Evolutionary conservation across 2,113 vertebrate genomes (phyloP).

Genomic region (Podiceps cristatus): DNA sequence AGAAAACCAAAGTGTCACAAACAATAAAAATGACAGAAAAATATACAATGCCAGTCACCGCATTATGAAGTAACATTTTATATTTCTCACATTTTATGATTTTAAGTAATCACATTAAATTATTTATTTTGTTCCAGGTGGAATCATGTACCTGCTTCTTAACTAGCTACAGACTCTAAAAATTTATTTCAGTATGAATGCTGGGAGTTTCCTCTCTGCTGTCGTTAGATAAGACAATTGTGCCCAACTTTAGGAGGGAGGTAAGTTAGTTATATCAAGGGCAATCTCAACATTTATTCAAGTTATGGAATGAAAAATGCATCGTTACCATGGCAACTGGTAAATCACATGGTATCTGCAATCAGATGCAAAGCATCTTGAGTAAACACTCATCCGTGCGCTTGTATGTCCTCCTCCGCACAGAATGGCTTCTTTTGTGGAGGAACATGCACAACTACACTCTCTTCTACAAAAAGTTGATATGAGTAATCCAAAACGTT

Average conservation of each 20-base stretch:
- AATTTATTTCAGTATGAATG: neutral
- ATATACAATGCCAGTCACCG: neutral
- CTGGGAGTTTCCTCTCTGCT: neutral
- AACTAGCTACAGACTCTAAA: neutral
- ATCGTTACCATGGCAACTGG: constrained; percentile 60
- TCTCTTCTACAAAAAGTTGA: neutral
- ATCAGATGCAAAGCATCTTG: constrained; percentile 51
- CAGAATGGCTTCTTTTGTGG: neutral
- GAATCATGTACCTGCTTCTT: neutral
- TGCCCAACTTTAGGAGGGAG: constrained; percentile 26
- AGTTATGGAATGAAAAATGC: constrained; percentile 70
- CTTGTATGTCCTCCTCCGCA: constrained; percentile 22
- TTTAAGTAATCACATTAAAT: neutral
- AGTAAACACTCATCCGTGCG: constrained; percentile 47
- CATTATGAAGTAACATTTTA: neutral
- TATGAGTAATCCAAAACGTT: neutral
- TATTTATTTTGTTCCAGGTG: neutral
- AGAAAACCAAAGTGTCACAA: neutral
- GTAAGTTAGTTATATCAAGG: constrained; percentile 44
- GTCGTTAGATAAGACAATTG: neutral
- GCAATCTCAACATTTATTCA: constrained; percentile 53
- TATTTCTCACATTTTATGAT: neutral
- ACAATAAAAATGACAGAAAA: neutral
- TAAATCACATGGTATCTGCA: constrained; percentile 53
- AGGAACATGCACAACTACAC: neutral